These are phyloP conservation scores for Bettongia penicillata DNA, from an alignment of 2,113 vertebrate genomes.

Conservation along the genomic window DNA sequence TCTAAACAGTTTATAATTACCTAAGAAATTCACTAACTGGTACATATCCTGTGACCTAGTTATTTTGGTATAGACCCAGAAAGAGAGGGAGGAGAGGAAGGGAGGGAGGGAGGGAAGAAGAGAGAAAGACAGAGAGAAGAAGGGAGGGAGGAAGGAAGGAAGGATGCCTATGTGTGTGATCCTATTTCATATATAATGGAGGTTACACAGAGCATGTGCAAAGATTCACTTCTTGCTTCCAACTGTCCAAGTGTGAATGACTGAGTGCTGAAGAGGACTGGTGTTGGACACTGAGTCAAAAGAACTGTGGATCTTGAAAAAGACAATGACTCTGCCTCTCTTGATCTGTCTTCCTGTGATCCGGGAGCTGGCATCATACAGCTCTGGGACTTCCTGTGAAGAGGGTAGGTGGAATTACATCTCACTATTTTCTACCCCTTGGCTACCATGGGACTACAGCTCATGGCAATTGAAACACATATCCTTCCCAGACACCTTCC, in stretches of 20 bases:
- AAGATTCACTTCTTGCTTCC: no score
- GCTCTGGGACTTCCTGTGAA: not conserved
- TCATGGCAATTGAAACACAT: not conserved
- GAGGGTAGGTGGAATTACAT: not conserved
- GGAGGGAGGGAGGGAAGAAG: no score
- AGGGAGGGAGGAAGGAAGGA: no score
- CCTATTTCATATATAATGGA: not conserved
- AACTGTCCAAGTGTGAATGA: no score
- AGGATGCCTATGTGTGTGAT: not conserved
- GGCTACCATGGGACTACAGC: not conserved
- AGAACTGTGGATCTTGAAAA: not conserved
- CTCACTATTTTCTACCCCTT: not conserved
- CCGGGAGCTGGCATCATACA: not conserved
- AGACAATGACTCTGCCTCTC: not conserved
- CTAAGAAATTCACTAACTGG: not conserved
- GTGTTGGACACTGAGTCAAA: not conserved
- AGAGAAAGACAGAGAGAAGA: no score
- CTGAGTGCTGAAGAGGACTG: no score
- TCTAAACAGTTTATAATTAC: not conserved
- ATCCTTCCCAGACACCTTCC: not conserved
- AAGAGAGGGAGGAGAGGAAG: no score
- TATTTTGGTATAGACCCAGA: not conserved
- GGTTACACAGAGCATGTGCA: not conserved
- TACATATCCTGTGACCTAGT: not conserved
- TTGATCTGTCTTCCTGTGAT: not conserved